phyloP scores from a whole-genome alignment of 2,797 vertebrate species.

The Tamandua tetradactyla region DNA sequence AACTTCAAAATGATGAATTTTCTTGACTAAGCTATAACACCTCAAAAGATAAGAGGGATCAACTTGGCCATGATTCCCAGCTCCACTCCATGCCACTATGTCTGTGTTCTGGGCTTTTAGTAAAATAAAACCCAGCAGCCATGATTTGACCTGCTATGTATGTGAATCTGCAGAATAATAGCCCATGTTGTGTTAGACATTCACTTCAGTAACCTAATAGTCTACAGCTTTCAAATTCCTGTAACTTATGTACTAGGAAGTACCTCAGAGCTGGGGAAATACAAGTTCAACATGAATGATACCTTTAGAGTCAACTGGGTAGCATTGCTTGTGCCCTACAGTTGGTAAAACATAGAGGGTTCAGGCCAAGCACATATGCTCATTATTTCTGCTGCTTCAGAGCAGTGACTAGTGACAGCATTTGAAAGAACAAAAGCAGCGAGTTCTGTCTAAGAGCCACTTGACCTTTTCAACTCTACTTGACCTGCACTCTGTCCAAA shows the following conservation, averaged over 20 bases:
- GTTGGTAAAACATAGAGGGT: slow-evolving; percentile 82
- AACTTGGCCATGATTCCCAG: neutral
- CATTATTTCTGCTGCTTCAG: slow-evolving; percentile 73
- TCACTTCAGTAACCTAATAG: slow-evolving; percentile 31
- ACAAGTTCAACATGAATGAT: slow-evolving; percentile 73
- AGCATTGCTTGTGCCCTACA: slow-evolving; percentile 82
- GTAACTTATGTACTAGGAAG: slow-evolving; percentile 40
- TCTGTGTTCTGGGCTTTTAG: neutral
- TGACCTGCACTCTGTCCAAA: slow-evolving; percentile 73
- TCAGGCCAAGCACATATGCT: slow-evolving; percentile 76
- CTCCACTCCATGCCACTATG: neutral
- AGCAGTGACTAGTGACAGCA: slow-evolving; percentile 56
- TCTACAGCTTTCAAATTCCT: slow-evolving; percentile 43
- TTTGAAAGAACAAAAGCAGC: slow-evolving; percentile 78
- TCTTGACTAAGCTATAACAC: neutral
- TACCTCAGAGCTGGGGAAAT: slow-evolving; percentile 29
- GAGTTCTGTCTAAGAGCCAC: slow-evolving; percentile 66
- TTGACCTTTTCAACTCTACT: slow-evolving; percentile 78
- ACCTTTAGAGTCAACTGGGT: slow-evolving; percentile 83
- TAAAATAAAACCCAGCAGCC: neutral
- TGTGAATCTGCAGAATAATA: neutral
- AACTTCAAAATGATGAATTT: neutral
- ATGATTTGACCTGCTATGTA: neutral
- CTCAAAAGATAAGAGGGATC: neutral
- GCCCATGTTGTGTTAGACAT: neutral